Conservation (phyloP, 2,797 vertebrate genomes). For the Chiloscyllium punctatum region DNA sequence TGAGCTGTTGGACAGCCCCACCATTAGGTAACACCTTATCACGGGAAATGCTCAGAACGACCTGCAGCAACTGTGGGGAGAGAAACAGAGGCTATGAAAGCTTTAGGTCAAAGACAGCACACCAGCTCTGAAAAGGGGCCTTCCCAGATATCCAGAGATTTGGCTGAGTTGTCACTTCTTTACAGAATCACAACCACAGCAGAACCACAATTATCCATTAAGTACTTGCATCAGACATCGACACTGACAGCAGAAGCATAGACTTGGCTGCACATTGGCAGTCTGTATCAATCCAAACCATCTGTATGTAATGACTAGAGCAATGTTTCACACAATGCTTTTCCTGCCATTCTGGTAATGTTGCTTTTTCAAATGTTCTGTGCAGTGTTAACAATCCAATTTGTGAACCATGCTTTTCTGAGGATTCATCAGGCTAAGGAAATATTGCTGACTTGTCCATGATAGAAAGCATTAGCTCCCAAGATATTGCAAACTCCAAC, state of each 20-base stretch:
- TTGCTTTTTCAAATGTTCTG: neutral
- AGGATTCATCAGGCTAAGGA: neutral
- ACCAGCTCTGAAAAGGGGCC: neutral
- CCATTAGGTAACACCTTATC: neutral
- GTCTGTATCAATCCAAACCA: neutral
- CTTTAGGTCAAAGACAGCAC: neutral
- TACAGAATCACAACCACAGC: neutral
- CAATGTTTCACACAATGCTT: neutral
- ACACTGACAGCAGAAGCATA: neutral
- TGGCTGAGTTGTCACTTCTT: neutral
- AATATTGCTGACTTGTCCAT: neutral
- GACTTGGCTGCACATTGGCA: neutral
- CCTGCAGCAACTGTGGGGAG: neutral
- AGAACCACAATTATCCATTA: neutral
- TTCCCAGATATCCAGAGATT: neutral
- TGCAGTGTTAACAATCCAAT: neutral
- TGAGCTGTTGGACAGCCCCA: neutral
- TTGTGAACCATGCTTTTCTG: neutral
- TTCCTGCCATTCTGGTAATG: neutral
- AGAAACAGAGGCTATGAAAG: neutral
- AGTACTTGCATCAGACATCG: neutral
- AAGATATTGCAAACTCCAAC: neutral
- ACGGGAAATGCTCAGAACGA: neutral
- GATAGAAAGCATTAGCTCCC: neutral
- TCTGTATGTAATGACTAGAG: neutral